Evolutionary conservation across 2,113 vertebrate genomes (phyloP).

Genomic region (Tiliqua scincoides): DNA sequence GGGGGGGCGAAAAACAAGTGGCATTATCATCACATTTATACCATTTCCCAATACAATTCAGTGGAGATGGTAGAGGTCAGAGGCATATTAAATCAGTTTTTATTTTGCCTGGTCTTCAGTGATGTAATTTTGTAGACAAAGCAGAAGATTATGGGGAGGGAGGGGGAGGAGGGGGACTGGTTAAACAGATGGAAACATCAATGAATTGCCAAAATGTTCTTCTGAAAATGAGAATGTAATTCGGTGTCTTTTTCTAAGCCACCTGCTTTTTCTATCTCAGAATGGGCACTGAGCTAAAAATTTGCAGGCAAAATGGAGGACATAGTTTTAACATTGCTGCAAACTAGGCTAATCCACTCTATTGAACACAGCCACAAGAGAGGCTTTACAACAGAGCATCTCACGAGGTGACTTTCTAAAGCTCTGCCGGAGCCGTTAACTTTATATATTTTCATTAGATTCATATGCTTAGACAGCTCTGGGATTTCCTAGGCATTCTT

Average conservation of each 20-base stretch:
- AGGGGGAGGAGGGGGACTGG: slow-evolving; percentile 35
- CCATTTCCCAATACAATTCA: not conserved
- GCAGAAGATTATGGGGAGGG: not conserved
- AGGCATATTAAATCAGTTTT: not conserved
- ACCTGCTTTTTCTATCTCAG: slow-evolving; percentile 15
- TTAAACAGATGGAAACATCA: slow-evolving; percentile 42
- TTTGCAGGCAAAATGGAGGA: slow-evolving; percentile 7
- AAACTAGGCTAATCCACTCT: slow-evolving; percentile 34
- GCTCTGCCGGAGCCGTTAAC: slow-evolving; percentile 60
- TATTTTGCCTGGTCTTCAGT: not conserved
- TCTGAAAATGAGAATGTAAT: slow-evolving; percentile 12
- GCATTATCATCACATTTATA: not conserved
- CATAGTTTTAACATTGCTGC: slow-evolving; percentile 19
- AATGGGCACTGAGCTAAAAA: not conserved
- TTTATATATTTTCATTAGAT: slow-evolving; percentile 78
- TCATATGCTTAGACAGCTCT: slow-evolving; percentile 66
- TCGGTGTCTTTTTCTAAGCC: slow-evolving; percentile 12
- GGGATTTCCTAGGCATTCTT: slow-evolving; percentile 68
- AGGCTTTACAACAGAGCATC: slow-evolving; percentile 50
- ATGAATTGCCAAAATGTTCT: slow-evolving; percentile 18
- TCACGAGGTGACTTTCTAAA: slow-evolving; percentile 59
- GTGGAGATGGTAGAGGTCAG: not conserved
- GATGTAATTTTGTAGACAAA: not conserved
- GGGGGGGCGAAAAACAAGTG: not conserved
- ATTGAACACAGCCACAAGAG: slow-evolving; percentile 54